Evolutionary conservation across 2,113 vertebrate genomes (phyloP).

Genomic region (Haemorhous mexicanus): DNA sequence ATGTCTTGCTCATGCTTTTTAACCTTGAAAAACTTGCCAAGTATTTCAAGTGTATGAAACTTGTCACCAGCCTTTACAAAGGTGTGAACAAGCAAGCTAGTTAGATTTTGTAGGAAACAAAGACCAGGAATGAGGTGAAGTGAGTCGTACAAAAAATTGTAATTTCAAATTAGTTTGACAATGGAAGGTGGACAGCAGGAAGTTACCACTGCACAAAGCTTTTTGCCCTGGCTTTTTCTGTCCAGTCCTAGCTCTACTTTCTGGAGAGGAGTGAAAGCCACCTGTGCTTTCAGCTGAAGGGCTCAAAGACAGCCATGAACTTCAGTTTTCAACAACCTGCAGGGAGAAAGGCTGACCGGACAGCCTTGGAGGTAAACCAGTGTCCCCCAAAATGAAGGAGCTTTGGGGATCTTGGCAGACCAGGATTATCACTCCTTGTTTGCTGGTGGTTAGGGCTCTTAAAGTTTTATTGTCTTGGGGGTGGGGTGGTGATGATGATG

Average conservation of each 20-base stretch:
- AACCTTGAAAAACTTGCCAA: background rate
- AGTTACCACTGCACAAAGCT: background rate
- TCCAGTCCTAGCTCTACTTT: background rate
- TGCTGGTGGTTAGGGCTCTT: background rate
- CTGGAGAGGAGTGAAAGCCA: background rate
- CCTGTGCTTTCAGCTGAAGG: background rate
- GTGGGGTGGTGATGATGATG: accelerated
- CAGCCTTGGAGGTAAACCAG: background rate
- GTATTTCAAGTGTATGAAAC: background rate
- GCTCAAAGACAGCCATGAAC: background rate
- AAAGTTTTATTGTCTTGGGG: background rate
- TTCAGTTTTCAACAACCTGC: background rate
- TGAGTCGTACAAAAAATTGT: background rate
- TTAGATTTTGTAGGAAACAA: background rate
- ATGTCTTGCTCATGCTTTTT: background rate
- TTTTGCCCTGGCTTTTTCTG: background rate
- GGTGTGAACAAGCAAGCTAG: background rate
- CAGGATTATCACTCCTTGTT: background rate
- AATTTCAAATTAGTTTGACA: background rate
- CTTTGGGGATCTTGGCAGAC: background rate
- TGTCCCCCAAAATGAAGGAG: background rate
- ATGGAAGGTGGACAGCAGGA: background rate
- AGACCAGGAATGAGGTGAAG: background rate
- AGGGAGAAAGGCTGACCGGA: background rate
- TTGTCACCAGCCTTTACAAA: background rate